Base-by-base conservation (phyloP, 2,113 vertebrate species). In the Periophthalmodon schlosseri region DNA sequence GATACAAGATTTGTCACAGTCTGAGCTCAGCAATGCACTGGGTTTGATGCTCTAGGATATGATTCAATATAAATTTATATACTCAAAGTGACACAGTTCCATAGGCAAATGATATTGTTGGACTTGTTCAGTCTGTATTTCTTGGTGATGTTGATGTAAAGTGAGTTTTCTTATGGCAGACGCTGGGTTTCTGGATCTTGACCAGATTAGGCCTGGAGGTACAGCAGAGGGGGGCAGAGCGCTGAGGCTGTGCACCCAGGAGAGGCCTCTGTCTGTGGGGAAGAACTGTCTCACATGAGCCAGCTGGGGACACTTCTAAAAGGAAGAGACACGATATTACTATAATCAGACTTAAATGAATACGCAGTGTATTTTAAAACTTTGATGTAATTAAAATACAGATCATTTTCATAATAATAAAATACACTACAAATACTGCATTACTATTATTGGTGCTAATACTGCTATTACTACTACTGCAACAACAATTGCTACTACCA, bases 221-320 rank as follows among this genome's bases (percentile, higher is more conserved):
- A 24, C 79, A 86, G 79, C 75, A 88, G 84, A 79, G 82, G 88
- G 80, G 80, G n/a, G 54, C 56, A 24, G 21, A 77, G 39, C 57
- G 80, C 80, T 6, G 49, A 50, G 60, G 23, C 5, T 77, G 57
- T 80, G 73, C 67, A 56, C 69, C 68, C 57, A 36, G 23, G 18
- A 23, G 2, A 68, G 52, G 36, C 56, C 23, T 23, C 61, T n/a
- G 46, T 54, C 20, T 15, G 67, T 21, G 20, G 74, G 63, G 34
- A 68, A 56, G 56, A 21, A 72, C 21, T 47, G 44, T 20, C 65
- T 24, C 61, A 54, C 21, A 47, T 68, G 52, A 70, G 65, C 52
- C 9, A n/a, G 50, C 47, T 7, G 28, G 18, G 21, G 28, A 57
- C 20, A 16, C 60, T 74, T 54, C 64, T 12, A 67, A 20, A 50